Percentiles rank a stretch among this genome's conserved stretches.
These are phyloP conservation scores for Platichthys flesus DNA, from an alignment of 2,113 vertebrate genomes.

Conservation along the genomic window DNA sequence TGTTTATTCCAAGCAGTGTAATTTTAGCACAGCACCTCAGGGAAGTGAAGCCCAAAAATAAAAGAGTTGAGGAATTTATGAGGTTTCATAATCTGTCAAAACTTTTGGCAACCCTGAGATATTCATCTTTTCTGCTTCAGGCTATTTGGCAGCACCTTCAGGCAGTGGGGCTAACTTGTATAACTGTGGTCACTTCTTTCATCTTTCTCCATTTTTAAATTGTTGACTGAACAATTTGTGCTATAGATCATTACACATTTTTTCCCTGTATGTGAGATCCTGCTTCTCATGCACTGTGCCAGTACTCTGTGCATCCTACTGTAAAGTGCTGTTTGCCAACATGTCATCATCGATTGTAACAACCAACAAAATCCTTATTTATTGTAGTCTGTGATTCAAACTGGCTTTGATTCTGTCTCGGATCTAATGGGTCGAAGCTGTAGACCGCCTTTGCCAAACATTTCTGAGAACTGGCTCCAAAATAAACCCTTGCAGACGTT, in stretches of 20 bases:
- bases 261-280: conserved; percentile 8
- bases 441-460: conserved; percentile 46
- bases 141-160: conserved; percentile 7
- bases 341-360: conserved; percentile 33
- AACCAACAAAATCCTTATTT: conserved; percentile 45
- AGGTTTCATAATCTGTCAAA: conserved; percentile 12
- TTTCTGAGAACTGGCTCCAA: conserved; percentile 33
- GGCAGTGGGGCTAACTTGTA: background rate
- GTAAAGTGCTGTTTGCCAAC: conserved; percentile 33
- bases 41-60: conserved; percentile 19
- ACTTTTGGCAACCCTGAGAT: conserved; percentile 10
- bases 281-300: conserved; percentile 34
- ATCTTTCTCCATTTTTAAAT: conserved; percentile 21
- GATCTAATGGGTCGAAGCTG: conserved; percentile 59
- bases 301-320: conserved; percentile 34
- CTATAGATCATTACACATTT: conserved; percentile 13
- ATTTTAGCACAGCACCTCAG: background rate
- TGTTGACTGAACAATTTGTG: conserved; percentile 34
- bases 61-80: background rate
- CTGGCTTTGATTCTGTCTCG: conserved; percentile 27
- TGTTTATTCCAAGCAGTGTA: background rate
- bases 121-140: conserved; percentile 34
- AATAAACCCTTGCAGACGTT: conserved; percentile 44
- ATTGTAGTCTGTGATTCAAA: conserved; percentile 47
- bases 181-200: conserved; percentile 3